Evolutionary conservation across 2,113 vertebrate genomes (phyloP).

Genomic region (Sterna hirundo): DNA sequence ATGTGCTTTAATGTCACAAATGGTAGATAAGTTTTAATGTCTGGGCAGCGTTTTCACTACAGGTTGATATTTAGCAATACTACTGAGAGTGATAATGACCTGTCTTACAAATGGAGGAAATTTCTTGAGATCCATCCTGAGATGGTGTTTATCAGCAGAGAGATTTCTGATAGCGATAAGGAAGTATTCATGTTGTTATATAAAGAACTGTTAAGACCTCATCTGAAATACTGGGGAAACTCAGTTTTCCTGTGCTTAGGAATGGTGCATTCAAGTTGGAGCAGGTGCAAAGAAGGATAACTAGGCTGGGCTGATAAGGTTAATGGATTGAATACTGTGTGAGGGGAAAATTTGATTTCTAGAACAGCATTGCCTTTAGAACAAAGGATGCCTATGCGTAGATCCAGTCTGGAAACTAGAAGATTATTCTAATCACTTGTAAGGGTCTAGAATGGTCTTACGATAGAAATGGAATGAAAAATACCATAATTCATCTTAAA

Average conservation of each 20-base stretch:
- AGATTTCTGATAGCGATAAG: neutral
- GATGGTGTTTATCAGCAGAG: neutral
- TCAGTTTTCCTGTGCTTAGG: neutral
- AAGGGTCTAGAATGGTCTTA: neutral
- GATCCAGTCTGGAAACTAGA: neutral
- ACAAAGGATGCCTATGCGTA: neutral
- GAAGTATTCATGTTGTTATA: neutral
- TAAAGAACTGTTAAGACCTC: neutral
- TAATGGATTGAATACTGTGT: neutral
- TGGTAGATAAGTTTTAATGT: neutral
- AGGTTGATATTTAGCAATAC: neutral
- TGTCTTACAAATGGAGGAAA: neutral
- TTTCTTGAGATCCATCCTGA: neutral
- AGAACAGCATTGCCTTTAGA: neutral
- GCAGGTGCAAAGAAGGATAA: neutral
- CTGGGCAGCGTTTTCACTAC: neutral
- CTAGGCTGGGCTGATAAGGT: neutral
- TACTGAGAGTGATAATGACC: neutral
- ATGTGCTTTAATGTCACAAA: neutral
- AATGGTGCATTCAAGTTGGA: neutral
- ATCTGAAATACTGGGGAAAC: neutral
- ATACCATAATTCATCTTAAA: accelerated
- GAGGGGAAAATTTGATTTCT: neutral
- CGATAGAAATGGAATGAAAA: neutral
- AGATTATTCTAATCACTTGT: neutral